phyloP scores from a whole-genome alignment of 2,888 invertebrate genomes.

The Atethmia centrago region DNA sequence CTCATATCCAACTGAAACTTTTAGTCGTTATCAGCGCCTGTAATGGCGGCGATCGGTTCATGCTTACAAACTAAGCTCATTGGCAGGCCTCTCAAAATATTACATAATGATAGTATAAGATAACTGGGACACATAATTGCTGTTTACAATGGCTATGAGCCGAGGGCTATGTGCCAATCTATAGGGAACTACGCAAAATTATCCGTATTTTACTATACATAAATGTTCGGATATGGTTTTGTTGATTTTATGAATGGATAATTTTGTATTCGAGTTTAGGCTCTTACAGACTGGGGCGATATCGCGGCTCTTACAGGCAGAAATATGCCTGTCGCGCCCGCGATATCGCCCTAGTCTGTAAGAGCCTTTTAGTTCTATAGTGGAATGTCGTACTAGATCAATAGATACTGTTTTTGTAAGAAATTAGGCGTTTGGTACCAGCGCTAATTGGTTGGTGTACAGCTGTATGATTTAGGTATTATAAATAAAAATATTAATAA shows the following conservation, averaged over 20 bases:
- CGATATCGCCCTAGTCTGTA: no score
- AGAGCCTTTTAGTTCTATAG: no score
- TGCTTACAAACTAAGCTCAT: constrained; percentile 81
- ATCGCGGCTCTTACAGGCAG: no score
- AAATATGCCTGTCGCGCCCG: no score
- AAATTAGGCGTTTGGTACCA: constrained; percentile 19
- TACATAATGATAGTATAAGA: constrained; percentile 76
- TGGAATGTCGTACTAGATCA: constrained; percentile 13
- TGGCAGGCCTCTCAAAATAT: constrained; percentile 77
- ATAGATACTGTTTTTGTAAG: constrained; percentile 23
- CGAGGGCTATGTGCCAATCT: constrained; percentile 70
- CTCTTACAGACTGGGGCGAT: no score
- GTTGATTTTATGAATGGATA: constrained; percentile 39
- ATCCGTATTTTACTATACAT: not conserved
- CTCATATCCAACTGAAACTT: constrained; percentile 72
- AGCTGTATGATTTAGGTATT: not conserved
- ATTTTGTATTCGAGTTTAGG: not conserved
- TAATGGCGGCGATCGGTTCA: constrained; percentile 82
- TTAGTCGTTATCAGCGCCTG: constrained; percentile 77
- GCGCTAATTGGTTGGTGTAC: constrained; percentile 32
- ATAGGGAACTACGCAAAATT: constrained; percentile 15
- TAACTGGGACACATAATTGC: constrained; percentile 85
- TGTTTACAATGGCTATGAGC: constrained; percentile 84
- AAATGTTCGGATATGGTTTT: constrained; percentile 29
- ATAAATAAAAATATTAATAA: no score